Conservation (phyloP, 2,113 vertebrate genomes). For the Ophiodon elongatus region DNA sequence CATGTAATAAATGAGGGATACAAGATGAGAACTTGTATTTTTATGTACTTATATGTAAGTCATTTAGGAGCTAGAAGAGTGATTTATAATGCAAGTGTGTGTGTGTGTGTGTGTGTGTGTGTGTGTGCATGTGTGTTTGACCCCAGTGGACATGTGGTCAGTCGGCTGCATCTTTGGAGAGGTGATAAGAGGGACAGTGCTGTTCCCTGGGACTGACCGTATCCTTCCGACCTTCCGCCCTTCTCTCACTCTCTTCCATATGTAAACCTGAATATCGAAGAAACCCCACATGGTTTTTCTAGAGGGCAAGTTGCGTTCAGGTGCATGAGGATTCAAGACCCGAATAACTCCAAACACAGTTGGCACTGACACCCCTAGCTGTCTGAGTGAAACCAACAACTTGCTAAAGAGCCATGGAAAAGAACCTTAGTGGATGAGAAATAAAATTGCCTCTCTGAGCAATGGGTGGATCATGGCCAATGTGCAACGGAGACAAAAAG, state of each 20-base stretch:
- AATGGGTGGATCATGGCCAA: slow-evolving; percentile 48
- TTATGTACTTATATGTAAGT: neutral
- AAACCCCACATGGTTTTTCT: neutral
- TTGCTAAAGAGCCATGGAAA: slow-evolving; percentile 50
- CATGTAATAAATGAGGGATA: neutral
- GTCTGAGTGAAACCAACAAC: slow-evolving; percentile 15
- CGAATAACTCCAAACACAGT: neutral
- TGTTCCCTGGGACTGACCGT: slow-evolving; percentile 98
- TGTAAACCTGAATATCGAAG: neutral
- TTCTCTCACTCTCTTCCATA: slow-evolving; percentile 18
- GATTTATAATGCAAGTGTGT: slow-evolving; percentile 14
- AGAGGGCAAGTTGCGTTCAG: neutral
- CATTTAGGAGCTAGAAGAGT: neutral
- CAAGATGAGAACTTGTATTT: neutral
- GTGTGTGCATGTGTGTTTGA: slow-evolving; percentile 81
- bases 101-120: slow-evolving; percentile 19
- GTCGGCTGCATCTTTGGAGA: slow-evolving; percentile 99
- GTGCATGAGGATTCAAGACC: neutral
- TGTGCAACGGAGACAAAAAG: slow-evolving; percentile 55
- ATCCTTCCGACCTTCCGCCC: slow-evolving; percentile 88
- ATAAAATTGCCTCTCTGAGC: slow-evolving; percentile 13
- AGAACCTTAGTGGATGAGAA: slow-evolving; percentile 30
- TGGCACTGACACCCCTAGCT: slow-evolving; percentile 22
- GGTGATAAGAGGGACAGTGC: slow-evolving; percentile 97
- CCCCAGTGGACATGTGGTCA: slow-evolving; percentile 99